A percentile compares a stretch with the other conserved stretches of the same genome.
phyloP scores from a whole-genome alignment of 2,888 invertebrate species.

The Sarcophaga rosellei region DNA sequence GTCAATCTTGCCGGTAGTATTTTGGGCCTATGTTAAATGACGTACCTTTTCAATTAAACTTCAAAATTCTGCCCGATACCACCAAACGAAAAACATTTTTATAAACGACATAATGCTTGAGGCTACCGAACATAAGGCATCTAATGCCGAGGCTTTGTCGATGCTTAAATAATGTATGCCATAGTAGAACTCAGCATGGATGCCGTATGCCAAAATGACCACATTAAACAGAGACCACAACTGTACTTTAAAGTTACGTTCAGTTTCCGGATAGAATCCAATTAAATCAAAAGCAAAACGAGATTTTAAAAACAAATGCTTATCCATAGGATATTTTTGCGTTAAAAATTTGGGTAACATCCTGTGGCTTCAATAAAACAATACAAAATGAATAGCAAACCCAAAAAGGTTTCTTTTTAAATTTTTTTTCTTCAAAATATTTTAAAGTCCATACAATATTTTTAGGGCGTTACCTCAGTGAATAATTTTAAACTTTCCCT shows the following conservation, averaged over 20 bases:
- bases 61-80: conserved; percentile 73
- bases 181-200: conserved; percentile 73
- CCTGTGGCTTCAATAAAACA: not conserved
- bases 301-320: conserved; percentile 74
- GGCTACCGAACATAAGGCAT: conserved; percentile 76
- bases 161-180: conserved; percentile 73
- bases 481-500: too few relatives aligned
- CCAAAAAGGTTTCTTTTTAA: too few relatives aligned
- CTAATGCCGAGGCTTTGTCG: conserved; percentile 73
- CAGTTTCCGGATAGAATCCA: conserved; percentile 75
- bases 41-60: conserved; percentile 71
- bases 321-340: conserved; percentile 72
- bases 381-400: not conserved
- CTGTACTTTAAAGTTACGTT: conserved; percentile 62
- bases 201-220: conserved; percentile 72
- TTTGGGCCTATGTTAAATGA: conserved; percentile 69
- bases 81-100: conserved; percentile 74
- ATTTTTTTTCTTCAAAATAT: too few relatives aligned
- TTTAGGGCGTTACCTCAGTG: too few relatives aligned
- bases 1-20: conserved; percentile 61
- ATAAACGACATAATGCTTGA: conserved; percentile 75
- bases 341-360: conserved; percentile 74
- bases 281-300: conserved; percentile 72
- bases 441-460: too few relatives aligned
- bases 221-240: conserved; percentile 74